Base-by-base conservation (phyloP, 2,797 vertebrate species). In the Siniperca obscura region DNA sequence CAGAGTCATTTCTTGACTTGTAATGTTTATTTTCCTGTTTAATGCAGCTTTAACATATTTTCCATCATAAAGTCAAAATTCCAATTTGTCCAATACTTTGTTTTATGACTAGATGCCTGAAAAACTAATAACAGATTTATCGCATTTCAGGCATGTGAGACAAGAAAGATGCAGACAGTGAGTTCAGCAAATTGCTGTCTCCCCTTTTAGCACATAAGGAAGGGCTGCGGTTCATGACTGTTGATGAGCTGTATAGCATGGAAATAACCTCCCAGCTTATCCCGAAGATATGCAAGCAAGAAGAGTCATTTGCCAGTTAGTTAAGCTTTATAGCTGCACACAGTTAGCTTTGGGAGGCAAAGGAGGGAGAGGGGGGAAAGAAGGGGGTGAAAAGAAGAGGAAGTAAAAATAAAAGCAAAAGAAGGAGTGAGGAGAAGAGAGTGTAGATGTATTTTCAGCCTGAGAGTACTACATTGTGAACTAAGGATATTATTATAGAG, bases 181-280 rank as follows among this genome's bases (percentile, higher is more conserved):
- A 76, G 68, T 81, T 90, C 70, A 68, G 70, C 50, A 78, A 76
- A 80, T 62, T 70, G 70, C 50, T 2, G 1, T 68, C 52, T 86
- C 59, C 73, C 71, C 67, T 61, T 46, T 42, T 5, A 81, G 82
- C 83, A 59, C 62, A 74, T 44, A 76, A 69, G 82, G 80, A 83
- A 80, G 61, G 70, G 74, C 82, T 75, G 85, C 73, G 72, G 80
- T 84, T 82, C 79, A 68, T 80, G 86, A 70, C 83, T 83, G 82
- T 44, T 73, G 80, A 91, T 86, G 89, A 92, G 90, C 88, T 69
- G 79, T 77, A 70, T 61, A 81, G 85, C 76, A 79, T 86, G 73
- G 74, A 91, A 91, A 92, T 87, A 89, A 89, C 88, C 91, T 88
- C 82, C 50, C 74, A 78, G 87, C 89, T 88, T 84, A 90, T 91